These are phyloP conservation scores for Catocala sponsa DNA, from an alignment of 2,888 invertebrate species.

Conservation along the genomic window DNA sequence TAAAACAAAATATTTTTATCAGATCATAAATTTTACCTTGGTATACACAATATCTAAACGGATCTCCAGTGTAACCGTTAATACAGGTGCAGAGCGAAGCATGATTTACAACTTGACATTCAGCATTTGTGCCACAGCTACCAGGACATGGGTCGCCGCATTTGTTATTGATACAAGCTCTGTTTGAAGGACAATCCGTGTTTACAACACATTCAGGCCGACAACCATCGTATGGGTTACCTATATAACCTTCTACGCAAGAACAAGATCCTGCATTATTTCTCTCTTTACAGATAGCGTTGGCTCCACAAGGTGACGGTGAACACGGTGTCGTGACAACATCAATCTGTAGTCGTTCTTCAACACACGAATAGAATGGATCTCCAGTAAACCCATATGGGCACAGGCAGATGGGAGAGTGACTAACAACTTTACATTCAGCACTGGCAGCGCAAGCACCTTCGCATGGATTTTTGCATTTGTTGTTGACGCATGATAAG, in stretches of 20 bases:
- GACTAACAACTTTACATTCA: slow-evolving; percentile 93
- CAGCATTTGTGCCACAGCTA: slow-evolving; percentile 92
- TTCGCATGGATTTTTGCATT: slow-evolving; percentile 93
- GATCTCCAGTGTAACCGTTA: slow-evolving; percentile 92
- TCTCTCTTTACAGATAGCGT: slow-evolving; percentile 89
- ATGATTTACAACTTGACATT: slow-evolving; percentile 92
- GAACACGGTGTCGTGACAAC: slow-evolving; percentile 86
- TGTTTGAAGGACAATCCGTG: slow-evolving; percentile 91
- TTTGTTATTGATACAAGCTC: slow-evolving; percentile 91
- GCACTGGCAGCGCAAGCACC: slow-evolving; percentile 92
- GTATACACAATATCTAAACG: slow-evolving; percentile 90
- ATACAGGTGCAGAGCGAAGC: slow-evolving; percentile 91
- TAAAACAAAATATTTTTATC: neutral
- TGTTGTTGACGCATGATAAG: slow-evolving; percentile 92
- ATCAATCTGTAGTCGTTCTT: slow-evolving; percentile 69
- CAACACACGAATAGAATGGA: slow-evolving; percentile 91
- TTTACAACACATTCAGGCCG: slow-evolving; percentile 92
- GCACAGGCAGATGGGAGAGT: slow-evolving; percentile 93
- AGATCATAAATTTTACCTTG: slow-evolving; percentile 70
- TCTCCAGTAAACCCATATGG: slow-evolving; percentile 91
- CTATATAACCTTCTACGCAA: slow-evolving; percentile 91
- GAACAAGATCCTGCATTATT: slow-evolving; percentile 90
- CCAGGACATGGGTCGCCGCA: slow-evolving; percentile 94
- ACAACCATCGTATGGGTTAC: slow-evolving; percentile 94
- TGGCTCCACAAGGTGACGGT: slow-evolving; percentile 90